Evolutionary conservation across 2,113 vertebrate genomes (phyloP).

Genomic region (Elaphurus davidianus): DNA sequence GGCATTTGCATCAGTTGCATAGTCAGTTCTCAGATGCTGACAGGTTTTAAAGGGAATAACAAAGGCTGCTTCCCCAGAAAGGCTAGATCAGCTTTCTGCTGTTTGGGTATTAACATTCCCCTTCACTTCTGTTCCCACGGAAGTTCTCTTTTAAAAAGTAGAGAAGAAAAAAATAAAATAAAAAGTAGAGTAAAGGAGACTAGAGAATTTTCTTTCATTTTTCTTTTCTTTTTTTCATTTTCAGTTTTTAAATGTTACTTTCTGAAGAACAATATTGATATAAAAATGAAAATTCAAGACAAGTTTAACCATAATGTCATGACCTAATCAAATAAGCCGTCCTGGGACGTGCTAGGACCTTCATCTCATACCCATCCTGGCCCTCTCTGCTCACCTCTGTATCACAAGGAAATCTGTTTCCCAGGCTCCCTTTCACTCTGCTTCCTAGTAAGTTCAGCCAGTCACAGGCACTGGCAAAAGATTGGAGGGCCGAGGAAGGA

Average conservation of each 20-base stretch:
- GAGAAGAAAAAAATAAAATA: background rate
- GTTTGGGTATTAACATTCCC: background rate
- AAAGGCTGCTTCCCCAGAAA: background rate
- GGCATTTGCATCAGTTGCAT: background rate
- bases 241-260: background rate
- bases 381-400: background rate
- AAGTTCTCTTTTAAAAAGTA: background rate
- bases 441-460: background rate
- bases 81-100: background rate
- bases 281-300: background rate
- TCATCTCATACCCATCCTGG: background rate
- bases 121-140: background rate
- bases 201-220: background rate
- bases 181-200: background rate
- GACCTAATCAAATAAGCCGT: background rate
- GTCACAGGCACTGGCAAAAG: background rate
- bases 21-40: background rate
- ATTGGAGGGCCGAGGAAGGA: fast-evolving
- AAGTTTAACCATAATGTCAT: background rate
- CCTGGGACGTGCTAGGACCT: background rate
- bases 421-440: background rate
- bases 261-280: background rate
- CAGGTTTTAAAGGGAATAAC: background rate
- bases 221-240: background rate
- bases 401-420: background rate